These are phyloP conservation scores for Progne subis DNA, from an alignment of 2,113 vertebrate genomes.

Conservation along the genomic window DNA sequence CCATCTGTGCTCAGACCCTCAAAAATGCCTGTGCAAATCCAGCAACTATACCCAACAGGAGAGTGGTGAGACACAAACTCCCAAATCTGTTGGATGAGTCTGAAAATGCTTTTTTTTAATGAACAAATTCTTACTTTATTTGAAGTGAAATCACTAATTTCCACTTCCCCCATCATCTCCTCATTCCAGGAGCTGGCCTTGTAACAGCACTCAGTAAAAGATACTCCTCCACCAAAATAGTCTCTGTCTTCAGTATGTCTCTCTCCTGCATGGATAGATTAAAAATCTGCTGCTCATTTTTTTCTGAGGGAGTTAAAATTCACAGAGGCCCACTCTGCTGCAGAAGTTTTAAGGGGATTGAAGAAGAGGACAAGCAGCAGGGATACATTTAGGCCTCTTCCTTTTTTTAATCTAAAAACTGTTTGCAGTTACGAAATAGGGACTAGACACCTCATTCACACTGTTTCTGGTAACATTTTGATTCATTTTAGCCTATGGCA, in stretches of 20 bases:
- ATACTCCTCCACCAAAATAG: neutral
- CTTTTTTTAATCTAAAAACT: conserved; percentile 20
- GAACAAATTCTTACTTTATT: neutral
- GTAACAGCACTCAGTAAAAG: neutral
- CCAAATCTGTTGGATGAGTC: neutral
- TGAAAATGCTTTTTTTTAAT: neutral
- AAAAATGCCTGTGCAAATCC: neutral
- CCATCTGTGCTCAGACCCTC: neutral
- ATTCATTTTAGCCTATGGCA: conserved; percentile 2
- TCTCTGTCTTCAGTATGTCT: neutral
- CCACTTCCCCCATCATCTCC: neutral
- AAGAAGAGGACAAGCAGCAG: neutral
- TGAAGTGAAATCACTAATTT: neutral
- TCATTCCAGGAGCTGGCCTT: neutral
- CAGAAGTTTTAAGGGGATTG: neutral
- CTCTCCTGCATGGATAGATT: neutral
- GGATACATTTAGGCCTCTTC: neutral
- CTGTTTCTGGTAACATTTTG: neutral
- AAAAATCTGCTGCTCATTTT: conserved; percentile 1
- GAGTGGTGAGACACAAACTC: neutral
- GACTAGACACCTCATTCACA: neutral
- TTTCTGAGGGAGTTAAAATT: conserved; percentile 6
- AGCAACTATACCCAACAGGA: neutral
- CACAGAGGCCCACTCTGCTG: neutral
- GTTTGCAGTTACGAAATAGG: neutral